Evolutionary conservation across 2,888 invertebrate genomes (phyloP).

Genomic region (Crocallis elinguaria): DNA sequence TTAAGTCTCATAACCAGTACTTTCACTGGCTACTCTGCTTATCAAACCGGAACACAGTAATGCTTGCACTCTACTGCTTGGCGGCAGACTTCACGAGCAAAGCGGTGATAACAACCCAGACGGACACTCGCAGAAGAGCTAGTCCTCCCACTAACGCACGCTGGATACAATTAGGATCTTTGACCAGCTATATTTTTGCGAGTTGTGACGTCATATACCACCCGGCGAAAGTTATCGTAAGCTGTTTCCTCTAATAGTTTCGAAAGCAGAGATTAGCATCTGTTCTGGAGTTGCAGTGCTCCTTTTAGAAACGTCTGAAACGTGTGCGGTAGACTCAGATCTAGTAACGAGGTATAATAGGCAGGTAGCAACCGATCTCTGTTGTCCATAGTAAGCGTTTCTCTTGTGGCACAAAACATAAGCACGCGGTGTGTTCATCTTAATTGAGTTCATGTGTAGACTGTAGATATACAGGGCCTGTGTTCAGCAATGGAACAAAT

Average conservation of each 20-base stretch:
- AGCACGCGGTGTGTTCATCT: neutral
- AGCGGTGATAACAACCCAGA: too few species aligned
- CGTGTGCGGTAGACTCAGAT: conserved; percentile 7
- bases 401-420: conserved; percentile 13
- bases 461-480: too few species aligned
- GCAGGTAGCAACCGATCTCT: conserved; percentile 32
- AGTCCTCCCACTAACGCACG: too few species aligned
- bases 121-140: too few species aligned
- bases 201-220: conserved; percentile 11
- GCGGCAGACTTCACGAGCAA: too few species aligned
- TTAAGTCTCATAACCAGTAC: too few species aligned
- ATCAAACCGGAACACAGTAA: too few species aligned
- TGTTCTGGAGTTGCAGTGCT: neutral
- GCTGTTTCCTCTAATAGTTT: conserved; percentile 8
- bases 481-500: too few species aligned
- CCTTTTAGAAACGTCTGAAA: conserved; percentile 10
- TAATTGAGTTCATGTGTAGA: too few species aligned
- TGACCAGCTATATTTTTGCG: conserved; percentile 43
- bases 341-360: conserved; percentile 29
- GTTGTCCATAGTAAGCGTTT: conserved; percentile 32
- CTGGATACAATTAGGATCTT: conserved; percentile 48
- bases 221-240: conserved; percentile 15
- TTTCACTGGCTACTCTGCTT: too few species aligned
- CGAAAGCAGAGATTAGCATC: conserved; percentile 16
- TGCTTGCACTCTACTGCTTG: too few species aligned